Evolutionary conservation across 2,888 invertebrate genomes (phyloP), one percentile per base, ranked within the genome.

Genomic region (Buathra laborator): DNA sequence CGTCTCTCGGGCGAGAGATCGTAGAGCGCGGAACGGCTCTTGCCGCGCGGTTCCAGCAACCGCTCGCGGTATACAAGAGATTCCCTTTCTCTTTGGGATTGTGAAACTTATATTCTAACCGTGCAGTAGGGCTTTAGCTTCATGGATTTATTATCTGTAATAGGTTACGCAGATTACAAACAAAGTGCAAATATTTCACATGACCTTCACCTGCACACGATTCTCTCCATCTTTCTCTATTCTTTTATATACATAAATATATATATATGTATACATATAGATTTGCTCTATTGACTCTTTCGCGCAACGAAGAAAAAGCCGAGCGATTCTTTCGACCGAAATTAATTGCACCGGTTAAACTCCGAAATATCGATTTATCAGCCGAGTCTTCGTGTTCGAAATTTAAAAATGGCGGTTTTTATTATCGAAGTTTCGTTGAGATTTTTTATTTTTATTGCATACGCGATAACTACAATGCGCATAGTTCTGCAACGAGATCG

Each of bases 151-250:
- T 92, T 91, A 92, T 92, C 92, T 91, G 90, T 91, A 91, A 90
- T 89, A 89, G 90, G 89, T 92, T 92, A 92, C 92, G 91, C 91
- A 92, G 92, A 92, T 92, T 91, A 92, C 91, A 90, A 85, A 92
- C 92, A 92, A 92, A 92, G 92, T 92, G 92, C 92, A 92, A 92
- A 92, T 92, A 92, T 92, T 92, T 92, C 92, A 92, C 92, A 92
- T 92, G 92, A 92, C 92, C 92, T 91, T 91, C 91, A 92, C 91
- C 92, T 90, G 92, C 88, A 85, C 66, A 59, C 62, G 51, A 56
- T 51, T 71, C 71, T 74, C 46, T 81, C 68, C 59, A 56, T 81
- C 81, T 32, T 62, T 77, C 56, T 53, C 62, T 77, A 24, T 64
- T 43, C 29, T 56, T 53, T 59, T 68, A 37, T 68, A 37, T 44